Percentiles rank a stretch among this genome's conserved stretches.
phyloP scores from a whole-genome alignment of 2,113 vertebrate species.

The Pelecanoides urinatrix region DNA sequence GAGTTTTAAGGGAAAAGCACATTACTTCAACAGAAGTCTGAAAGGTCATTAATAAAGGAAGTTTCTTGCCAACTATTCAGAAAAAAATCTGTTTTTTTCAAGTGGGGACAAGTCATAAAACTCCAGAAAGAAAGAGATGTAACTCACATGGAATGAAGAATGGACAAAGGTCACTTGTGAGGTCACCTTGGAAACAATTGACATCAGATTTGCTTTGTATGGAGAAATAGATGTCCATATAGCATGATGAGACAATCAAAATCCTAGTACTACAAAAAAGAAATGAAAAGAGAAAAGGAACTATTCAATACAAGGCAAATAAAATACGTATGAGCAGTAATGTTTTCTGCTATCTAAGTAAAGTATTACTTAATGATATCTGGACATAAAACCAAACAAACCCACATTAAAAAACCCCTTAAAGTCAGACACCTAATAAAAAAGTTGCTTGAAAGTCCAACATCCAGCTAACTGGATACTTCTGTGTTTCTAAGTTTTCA shows the following conservation, averaged over 20 bases:
- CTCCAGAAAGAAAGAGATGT: neutral
- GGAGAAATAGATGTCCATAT: neutral
- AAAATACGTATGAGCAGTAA: neutral
- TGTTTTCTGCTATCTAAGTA: neutral
- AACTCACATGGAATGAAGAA: neutral
- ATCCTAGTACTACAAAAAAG: neutral
- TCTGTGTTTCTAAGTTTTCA: neutral
- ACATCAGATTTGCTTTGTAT: neutral
- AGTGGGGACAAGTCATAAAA: neutral
- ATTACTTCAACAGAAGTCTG: neutral
- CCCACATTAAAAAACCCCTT: neutral
- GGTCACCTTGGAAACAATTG: neutral
- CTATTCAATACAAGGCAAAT: neutral
- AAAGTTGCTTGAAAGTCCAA: neutral
- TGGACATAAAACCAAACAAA: neutral
- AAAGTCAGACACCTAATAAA: neutral
- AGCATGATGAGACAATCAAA: neutral
- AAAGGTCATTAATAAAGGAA: neutral
- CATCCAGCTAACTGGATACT: neutral
- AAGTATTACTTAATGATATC: neutral
- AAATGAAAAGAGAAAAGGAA: neutral
- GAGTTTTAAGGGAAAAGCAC: neutral
- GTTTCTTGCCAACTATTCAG: neutral
- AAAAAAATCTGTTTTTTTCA: neutral
- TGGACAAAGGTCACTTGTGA: neutral